These are phyloP conservation scores for Phyllostomus hastatus DNA, from an alignment of 2,113 vertebrate genomes.

Conservation along the genomic window DNA sequence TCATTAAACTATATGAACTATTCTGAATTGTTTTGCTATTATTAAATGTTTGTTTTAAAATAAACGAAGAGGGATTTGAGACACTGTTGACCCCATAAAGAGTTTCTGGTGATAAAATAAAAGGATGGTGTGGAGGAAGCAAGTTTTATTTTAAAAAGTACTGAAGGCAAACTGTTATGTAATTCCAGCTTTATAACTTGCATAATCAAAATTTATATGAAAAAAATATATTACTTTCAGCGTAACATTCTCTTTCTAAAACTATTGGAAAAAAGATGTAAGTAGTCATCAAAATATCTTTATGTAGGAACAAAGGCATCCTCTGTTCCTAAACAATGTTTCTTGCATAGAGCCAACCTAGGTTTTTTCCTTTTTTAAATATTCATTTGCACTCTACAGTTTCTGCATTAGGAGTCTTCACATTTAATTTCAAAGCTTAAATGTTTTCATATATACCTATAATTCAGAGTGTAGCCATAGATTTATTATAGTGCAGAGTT, in stretches of 20 bases:
- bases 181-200: neutral
- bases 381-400: neutral
- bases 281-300: neutral
- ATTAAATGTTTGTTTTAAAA: neutral
- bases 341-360: neutral
- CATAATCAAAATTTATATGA: neutral
- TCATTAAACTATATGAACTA: neutral
- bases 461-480: neutral
- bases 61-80: neutral
- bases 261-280: neutral
- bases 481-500: neutral
- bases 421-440: neutral
- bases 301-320: neutral
- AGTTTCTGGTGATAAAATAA: neutral
- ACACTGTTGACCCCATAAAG: neutral
- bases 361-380: neutral
- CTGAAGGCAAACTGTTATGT: neutral
- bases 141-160: neutral
- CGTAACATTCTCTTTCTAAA: neutral
- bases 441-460: neutral
- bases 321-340: neutral
- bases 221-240: neutral
- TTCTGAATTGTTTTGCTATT: neutral
- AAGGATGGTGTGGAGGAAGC: neutral
- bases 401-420: neutral